Base-by-base conservation (phyloP, 2,888 invertebrate genomes). In the Melipona beecheii region DNA sequence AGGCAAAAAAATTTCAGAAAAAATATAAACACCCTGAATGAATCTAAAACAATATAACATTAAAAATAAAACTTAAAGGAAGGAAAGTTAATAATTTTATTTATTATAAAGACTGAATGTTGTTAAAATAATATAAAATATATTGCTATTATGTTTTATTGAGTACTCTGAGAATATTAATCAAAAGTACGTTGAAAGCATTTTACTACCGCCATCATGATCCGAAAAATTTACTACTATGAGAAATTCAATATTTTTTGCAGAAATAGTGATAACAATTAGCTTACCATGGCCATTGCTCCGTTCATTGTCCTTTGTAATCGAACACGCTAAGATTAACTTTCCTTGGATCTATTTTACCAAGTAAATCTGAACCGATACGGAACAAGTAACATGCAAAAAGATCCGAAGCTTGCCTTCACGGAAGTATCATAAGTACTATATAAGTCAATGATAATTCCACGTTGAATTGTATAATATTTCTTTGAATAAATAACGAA, bases 271-370 rank as follows among this genome's bases (percentile, higher is more conserved):
- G 17, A 11, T n/a, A 19, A 19, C 58, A 24, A 49, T 62, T 58
- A 49, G 89, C 92, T 93, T 76, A 94, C 94, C 94, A 94, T 92
- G 72, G 93, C 91, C 92, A 93, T 91, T 84, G 93, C 92, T 85
- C 94, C 94, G 90, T 94, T 94, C 94, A 94, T 94, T 86, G 77
- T 91, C 83, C 64, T 83, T 77, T 75, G 73, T 72, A 76, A 52
- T 80, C 75, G 77, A 84, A 75, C 77, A 77, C 75, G 82, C 77
- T 49, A 74, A 77, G 81, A 84, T 49, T 79, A 80, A 70, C 58
- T 68, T 31, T 70, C 71, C 69, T 83, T 50, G 81, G 49, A 58
- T 58, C 21, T 81, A 36, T 31, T 52, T 78, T 73, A 78, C 50
- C 31, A 77, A 69, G 70, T 43, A 77, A 78, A 71, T 73, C 24